phyloP scores from a whole-genome alignment of 2,797 vertebrate species.

The Falco columbarius region DNA sequence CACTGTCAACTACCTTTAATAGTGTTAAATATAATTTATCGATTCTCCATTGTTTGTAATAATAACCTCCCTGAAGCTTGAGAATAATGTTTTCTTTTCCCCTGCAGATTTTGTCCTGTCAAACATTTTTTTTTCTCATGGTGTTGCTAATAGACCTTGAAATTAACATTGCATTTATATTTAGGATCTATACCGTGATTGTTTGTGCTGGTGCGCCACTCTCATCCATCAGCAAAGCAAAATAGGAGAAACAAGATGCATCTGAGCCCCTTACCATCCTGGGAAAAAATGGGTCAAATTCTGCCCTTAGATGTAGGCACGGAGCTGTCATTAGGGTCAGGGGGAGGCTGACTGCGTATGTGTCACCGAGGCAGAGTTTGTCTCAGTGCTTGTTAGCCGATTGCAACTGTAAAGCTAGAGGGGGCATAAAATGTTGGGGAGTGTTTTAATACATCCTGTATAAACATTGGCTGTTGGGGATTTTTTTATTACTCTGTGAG shows the following conservation, averaged over 20 bases:
- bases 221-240: constrained; percentile 45
- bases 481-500: not conserved
- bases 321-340: not conserved
- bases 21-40: constrained; percentile 66
- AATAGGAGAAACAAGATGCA: constrained; percentile 32
- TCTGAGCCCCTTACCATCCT: constrained; percentile 20
- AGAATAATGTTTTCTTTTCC: constrained; percentile 67
- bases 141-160: constrained; percentile 73
- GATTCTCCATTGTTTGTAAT: constrained; percentile 67
- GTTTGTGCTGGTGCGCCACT: not conserved
- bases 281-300: constrained; percentile 8
- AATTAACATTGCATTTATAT: constrained; percentile 64
- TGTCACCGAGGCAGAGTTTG: not conserved
- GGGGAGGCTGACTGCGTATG: not conserved
- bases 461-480: not conserved
- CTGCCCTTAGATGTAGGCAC: not conserved
- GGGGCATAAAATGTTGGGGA: not conserved
- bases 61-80: constrained; percentile 61
- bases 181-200: not conserved
- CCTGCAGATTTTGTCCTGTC: constrained; percentile 59
- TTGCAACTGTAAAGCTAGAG: not conserved
- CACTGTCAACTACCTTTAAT: constrained; percentile 64
- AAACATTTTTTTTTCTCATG: not conserved
- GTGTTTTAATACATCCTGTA: not conserved
- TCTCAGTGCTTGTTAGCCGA: not conserved